Percentiles rank a stretch among this genome's conserved stretches.
Conservation (phyloP, 1,140 invertebrate species). For the Pantala flavescens region DNA sequence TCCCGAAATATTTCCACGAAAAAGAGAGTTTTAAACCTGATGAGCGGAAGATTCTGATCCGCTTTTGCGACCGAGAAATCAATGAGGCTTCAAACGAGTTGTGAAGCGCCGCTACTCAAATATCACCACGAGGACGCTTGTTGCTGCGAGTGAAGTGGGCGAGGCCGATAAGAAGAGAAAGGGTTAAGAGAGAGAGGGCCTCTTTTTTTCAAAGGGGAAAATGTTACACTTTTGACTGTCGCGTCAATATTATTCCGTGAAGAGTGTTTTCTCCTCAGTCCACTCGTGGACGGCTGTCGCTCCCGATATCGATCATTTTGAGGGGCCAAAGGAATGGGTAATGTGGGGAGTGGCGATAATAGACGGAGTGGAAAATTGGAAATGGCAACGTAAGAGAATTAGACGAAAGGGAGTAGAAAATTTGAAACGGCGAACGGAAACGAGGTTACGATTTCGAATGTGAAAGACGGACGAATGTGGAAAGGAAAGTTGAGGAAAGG, state of each 20-base stretch:
- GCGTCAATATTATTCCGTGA: neutral
- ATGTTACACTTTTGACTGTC: neutral
- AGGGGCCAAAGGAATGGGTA: neutral
- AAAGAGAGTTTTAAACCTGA: no score
- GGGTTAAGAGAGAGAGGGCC: neutral
- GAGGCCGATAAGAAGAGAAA: neutral
- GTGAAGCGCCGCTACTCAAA: no score
- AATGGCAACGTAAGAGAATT: no score
- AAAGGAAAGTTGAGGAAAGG: neutral
- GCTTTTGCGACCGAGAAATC: no score
- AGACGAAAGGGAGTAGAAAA: no score
- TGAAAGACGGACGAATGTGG: neutral
- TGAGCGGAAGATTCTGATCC: no score
- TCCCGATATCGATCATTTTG: neutral
- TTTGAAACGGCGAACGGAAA: no score
- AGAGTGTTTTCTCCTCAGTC: neutral
- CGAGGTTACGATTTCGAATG: no score
- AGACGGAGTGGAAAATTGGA: no score
- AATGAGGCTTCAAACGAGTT: no score
- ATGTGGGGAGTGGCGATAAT: neutral
- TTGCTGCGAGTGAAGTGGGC: neutral
- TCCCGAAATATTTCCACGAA: no score
- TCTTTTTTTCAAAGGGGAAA: neutral
- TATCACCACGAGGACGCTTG: neutral
- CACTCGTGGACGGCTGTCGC: neutral